A percentile compares a stretch with the other conserved stretches of the same genome.
phyloP scores from a whole-genome alignment of 2,797 vertebrate species.

The Melanotaenia nigrans region DNA sequence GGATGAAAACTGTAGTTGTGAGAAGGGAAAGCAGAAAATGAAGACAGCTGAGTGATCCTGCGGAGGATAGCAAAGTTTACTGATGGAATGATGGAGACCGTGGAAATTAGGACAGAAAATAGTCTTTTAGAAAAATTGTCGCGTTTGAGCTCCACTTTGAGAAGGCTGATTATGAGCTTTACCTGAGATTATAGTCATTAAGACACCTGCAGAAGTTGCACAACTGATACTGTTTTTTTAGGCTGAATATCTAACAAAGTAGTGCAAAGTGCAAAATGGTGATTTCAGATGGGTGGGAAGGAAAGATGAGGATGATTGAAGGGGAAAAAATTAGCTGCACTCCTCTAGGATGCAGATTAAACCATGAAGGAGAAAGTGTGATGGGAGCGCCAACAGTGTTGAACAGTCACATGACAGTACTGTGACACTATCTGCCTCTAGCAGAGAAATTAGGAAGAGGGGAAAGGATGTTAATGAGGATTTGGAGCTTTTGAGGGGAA shows the following conservation, averaged over 20 bases:
- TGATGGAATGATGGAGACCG: constrained; percentile 15
- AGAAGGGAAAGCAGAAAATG: constrained; percentile 25
- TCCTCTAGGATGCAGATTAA: constrained; percentile 14
- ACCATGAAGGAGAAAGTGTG: constrained; percentile 7
- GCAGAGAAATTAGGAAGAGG: constrained; percentile 3
- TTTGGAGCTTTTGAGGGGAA: constrained; percentile 31
- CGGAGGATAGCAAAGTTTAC: constrained; percentile 9
- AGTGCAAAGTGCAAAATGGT: not conserved
- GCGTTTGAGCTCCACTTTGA: constrained; percentile 20
- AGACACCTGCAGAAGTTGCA: constrained; percentile 28
- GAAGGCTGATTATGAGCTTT: constrained; percentile 40
- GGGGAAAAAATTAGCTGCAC: constrained; percentile 14
- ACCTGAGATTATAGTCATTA: constrained; percentile 37
- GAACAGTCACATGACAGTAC: constrained; percentile 30
- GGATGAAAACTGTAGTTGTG: constrained; percentile 20
- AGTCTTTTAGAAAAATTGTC: constrained; percentile 20
- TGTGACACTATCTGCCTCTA: constrained; percentile 32
- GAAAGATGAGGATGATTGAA: constrained; percentile 5
- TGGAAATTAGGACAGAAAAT: constrained; percentile 29
- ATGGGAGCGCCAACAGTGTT: constrained; percentile 32
- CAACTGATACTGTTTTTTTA: not conserved
- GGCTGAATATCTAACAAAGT: constrained; percentile 3
- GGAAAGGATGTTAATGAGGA: constrained; percentile 43
- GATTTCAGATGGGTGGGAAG: constrained; percentile 21
- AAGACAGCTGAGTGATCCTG: constrained; percentile 29